Base-by-base conservation (phyloP, 2,888 invertebrate genomes). In the Galerucella nymphaeae region DNA sequence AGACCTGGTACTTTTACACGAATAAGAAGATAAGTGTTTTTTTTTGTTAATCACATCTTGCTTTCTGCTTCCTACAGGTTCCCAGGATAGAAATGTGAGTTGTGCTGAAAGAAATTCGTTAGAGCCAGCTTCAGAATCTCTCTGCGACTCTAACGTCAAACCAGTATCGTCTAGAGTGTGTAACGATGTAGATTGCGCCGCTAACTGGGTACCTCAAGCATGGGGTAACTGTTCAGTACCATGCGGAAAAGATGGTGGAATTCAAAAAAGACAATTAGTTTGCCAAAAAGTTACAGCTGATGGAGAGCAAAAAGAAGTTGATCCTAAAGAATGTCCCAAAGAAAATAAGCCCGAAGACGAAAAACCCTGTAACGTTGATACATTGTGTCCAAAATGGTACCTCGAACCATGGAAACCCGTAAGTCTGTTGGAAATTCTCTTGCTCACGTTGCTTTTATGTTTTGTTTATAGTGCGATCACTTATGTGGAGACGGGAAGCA, bases 401-500 rank as follows among this genome's bases (percentile, higher is more conserved):
- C 88, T 91, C 38, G 96, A 94, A 68, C 94, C 94, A 6, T 99
- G 98, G 98, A 93, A 93, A 84, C 94, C 96, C 79, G 96, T 96
- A 87, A 89, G 91, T 85, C 2, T 20, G n/a, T 23, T 57, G 20
- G 1, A 20, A 57, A 8, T 53, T 70, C 2, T 30, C 4, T 30
- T 30, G 23, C 23, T 30, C 23, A 5, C 23, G 23, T 30, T 30
- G 23, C 4, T 30, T 3, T 30, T 30, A 30, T 65, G 55, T 20
- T 68, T 38, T 66, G 3, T 50, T 73, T 80, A 45, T 82, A 96
- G 93, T 98, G 97, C 82, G 93, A 96, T 85, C 93, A 91, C 84
- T 88, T 97, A n/a, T 98, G 98, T 84, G 98, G 96, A 0, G 91
- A 93, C 80, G 98, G 98, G 1, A 91, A 91, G 78, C 93, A 96